Evolutionary conservation across 2,888 invertebrate genomes (phyloP).

Genomic region (Sesia apiformis): DNA sequence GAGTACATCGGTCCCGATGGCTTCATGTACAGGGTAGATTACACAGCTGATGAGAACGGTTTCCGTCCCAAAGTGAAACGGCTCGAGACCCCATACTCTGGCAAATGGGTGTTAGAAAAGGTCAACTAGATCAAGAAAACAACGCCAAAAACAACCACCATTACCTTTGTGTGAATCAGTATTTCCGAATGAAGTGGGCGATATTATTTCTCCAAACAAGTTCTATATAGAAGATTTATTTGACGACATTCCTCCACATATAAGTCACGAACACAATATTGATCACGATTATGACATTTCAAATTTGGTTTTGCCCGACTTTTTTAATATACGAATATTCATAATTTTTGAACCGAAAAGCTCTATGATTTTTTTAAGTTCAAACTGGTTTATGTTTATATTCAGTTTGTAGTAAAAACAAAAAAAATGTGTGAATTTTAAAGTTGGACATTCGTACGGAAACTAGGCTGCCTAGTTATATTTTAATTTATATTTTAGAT

Average conservation of each 20-base stretch:
- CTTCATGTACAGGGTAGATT: conserved; percentile 68
- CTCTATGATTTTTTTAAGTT: conserved; percentile 24
- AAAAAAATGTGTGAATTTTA: conserved; percentile 14
- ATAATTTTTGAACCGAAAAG: conserved; percentile 4
- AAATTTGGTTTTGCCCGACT: conserved; percentile 21
- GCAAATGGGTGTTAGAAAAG: conserved; percentile 65
- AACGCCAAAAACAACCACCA: conserved; percentile 12
- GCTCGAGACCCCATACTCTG: conserved; percentile 63
- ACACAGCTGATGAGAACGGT: conserved; percentile 69
- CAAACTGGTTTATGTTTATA: conserved; percentile 19
- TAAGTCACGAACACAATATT: conserved; percentile 29
- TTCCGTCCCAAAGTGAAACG: conserved; percentile 63
- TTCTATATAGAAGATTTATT: conserved; percentile 21
- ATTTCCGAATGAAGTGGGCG: conserved; percentile 47
- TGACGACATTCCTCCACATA: conserved; percentile 22
- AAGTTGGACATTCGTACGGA: conserved; percentile 20
- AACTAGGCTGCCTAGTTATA: conserved; percentile 38
- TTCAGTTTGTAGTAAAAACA: conserved; percentile 1
- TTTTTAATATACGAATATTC: conserved; percentile 7
- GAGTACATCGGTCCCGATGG: conserved; percentile 72
- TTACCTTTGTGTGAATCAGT: conserved; percentile 47
- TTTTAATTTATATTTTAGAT: conserved; percentile 59
- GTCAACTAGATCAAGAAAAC: conserved; percentile 24
- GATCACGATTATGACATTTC: conserved; percentile 53
- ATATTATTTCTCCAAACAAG: conserved; percentile 9